These are phyloP conservation scores for Lycaena phlaeas DNA, from an alignment of 2,888 invertebrate genomes.

Conservation along the genomic window DNA sequence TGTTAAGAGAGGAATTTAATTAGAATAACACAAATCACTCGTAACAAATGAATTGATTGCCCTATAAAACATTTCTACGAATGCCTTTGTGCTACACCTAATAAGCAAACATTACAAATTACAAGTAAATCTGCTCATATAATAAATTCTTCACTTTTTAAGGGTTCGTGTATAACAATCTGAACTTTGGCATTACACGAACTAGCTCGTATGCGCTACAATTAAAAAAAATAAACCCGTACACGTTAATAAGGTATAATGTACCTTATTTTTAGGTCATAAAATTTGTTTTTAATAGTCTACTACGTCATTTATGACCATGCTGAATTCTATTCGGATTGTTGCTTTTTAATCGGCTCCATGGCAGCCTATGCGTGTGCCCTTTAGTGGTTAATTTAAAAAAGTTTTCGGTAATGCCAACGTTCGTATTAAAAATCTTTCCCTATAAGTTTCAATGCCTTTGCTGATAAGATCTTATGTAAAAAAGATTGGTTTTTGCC, in stretches of 20 bases:
- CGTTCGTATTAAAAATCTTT: conserved; percentile 11
- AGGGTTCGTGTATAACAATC: conserved; percentile 27
- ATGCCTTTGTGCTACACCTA: not conserved
- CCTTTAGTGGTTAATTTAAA: conserved; percentile 35
- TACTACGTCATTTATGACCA: not conserved
- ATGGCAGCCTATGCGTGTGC: conserved; percentile 39
- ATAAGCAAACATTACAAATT: not conserved
- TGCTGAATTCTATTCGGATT: conserved; percentile 17
- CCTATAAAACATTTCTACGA: not conserved
- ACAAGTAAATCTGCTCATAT: conserved; percentile 2
- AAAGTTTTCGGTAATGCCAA: conserved; percentile 33
- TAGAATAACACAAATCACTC: not conserved
- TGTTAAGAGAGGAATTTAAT: not conserved
- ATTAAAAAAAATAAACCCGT: conserved; percentile 31
- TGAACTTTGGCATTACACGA: conserved; percentile 58
- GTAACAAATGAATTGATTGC: not conserved
- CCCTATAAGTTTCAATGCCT: not conserved
- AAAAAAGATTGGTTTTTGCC: too few relatives aligned
- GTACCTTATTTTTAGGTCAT: not conserved
- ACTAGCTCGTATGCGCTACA: conserved; percentile 25
- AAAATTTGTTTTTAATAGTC: conserved; percentile 11
- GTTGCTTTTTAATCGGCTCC: conserved; percentile 30
- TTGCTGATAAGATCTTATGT: not conserved
- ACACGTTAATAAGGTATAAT: conserved; percentile 5
- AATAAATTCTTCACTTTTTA: conserved; percentile 19